Conservation (phyloP, 2,888 invertebrate species). For the Mesopsocus fuscifrons region DNA sequence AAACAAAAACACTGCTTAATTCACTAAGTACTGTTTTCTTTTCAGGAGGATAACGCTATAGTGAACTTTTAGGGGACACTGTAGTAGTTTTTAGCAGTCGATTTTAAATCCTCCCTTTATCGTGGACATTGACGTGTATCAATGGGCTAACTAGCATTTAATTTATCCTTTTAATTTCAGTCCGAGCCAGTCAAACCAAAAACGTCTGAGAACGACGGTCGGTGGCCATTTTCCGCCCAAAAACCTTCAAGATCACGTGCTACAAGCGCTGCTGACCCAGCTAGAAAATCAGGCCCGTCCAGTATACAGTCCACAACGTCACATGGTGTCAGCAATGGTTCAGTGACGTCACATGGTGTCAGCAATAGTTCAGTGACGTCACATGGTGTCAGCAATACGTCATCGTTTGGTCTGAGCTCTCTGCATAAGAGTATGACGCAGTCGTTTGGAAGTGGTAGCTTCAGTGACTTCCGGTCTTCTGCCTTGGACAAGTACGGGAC, state of each 20-base stretch:
- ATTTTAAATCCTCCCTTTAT: no score
- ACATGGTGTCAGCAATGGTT: no score
- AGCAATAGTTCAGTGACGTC: neutral
- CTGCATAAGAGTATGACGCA: conserved; percentile 1
- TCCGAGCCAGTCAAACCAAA: no score
- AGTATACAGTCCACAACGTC: neutral
- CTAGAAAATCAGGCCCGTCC: neutral
- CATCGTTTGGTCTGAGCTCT: conserved; percentile 13
- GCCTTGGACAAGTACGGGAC: conserved; percentile 59
- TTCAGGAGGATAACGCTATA: no score
- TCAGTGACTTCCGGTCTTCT: conserved; percentile 25
- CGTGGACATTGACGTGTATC: no score
- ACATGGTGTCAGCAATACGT: conserved; percentile 11
- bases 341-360: no score
- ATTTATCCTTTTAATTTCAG: no score
- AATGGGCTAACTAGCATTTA: no score
- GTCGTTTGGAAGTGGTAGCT: conserved; percentile 17
- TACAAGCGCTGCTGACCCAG: conserved; percentile 17
- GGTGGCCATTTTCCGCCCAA: conserved; percentile 39
- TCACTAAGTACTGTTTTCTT: no score
- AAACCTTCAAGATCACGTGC: conserved; percentile 18
- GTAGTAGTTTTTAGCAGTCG: no score
- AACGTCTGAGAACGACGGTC: conserved; percentile 43
- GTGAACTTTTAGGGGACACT: no score
- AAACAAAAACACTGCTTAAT: no score